Evolutionary conservation across 2,113 vertebrate species (phyloP).

Genomic region (Mesembrinibis cayennensis): DNA sequence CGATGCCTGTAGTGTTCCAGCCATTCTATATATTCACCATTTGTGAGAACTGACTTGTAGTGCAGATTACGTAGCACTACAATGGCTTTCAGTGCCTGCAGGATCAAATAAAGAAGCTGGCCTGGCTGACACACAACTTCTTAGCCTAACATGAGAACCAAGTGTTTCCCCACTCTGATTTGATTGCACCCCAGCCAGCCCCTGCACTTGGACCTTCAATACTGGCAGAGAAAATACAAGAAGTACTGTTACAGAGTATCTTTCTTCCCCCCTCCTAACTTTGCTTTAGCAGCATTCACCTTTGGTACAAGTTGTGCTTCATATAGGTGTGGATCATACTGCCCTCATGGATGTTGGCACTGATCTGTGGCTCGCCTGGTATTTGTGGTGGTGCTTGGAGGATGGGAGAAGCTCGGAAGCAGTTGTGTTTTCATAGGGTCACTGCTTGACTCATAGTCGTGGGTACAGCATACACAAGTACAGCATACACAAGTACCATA

Average conservation of each 20-base stretch:
- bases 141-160: background rate
- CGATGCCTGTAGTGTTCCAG: background rate
- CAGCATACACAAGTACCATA: rapidly evolving
- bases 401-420: background rate
- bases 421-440: background rate
- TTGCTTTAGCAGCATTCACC: background rate
- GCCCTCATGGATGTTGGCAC: background rate
- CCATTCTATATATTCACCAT: background rate
- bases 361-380: background rate
- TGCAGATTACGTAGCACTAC: background rate
- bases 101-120: background rate
- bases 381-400: background rate
- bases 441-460: background rate
- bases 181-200: background rate
- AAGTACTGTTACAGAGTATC: background rate
- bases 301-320: background rate
- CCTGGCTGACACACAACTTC: background rate
- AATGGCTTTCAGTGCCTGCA: background rate
- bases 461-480: rapidly evolving
- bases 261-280: background rate
- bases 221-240: background rate
- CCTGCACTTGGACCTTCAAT: background rate
- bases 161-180: background rate
- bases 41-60: background rate
- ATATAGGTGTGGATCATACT: background rate